A percentile compares a stretch with the other conserved stretches of the same genome.
Conservation (phyloP, 2,113 vertebrate genomes). For the Hypomesus transpacificus region DNA sequence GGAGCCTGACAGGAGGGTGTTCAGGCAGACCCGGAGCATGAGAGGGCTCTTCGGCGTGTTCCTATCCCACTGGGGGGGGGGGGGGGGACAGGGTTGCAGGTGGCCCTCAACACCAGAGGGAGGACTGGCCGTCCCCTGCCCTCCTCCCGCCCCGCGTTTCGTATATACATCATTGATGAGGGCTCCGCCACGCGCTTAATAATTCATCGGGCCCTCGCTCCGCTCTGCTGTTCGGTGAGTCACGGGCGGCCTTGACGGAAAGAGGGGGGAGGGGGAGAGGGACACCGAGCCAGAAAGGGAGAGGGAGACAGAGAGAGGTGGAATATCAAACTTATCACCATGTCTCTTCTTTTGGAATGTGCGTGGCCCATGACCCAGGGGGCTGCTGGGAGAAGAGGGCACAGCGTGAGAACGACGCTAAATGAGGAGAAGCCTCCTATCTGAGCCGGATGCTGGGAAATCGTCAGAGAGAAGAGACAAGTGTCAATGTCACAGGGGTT, state of each 20-base stretch:
- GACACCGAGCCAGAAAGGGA: not conserved
- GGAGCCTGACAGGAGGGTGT: too few species aligned
- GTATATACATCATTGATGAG: conserved; percentile 69
- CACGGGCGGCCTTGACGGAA: conserved; percentile 44
- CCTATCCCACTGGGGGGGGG: not conserved
- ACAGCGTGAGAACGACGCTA: not conserved
- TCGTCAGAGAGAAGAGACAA: not conserved
- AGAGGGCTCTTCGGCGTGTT: not conserved
- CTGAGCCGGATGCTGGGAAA: conserved; percentile 2
- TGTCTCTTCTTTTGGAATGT: conserved; percentile 53
- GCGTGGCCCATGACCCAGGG: conserved; percentile 42
- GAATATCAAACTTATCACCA: conserved; percentile 36
- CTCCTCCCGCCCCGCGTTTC: conserved; percentile 39
- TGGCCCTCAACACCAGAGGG: conserved; percentile 10
- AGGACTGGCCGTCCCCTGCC: conserved; percentile 22
- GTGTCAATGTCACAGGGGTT: not conserved
- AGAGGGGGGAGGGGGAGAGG: conserved; percentile 4
- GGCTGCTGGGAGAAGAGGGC: conserved; percentile 5
- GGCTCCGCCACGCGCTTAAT: conserved; percentile 62
- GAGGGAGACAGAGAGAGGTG: not conserved
- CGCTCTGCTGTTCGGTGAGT: conserved; percentile 42
- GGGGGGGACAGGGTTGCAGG: conserved; percentile 8
- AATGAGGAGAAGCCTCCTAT: not conserved
- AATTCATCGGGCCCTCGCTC: conserved; percentile 60
- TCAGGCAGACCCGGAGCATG: too few species aligned